Percentiles rank a stretch among this genome's conserved stretches.
phyloP scores from a whole-genome alignment of 2,113 vertebrate genomes.

The Microcebus jonahi region DNA sequence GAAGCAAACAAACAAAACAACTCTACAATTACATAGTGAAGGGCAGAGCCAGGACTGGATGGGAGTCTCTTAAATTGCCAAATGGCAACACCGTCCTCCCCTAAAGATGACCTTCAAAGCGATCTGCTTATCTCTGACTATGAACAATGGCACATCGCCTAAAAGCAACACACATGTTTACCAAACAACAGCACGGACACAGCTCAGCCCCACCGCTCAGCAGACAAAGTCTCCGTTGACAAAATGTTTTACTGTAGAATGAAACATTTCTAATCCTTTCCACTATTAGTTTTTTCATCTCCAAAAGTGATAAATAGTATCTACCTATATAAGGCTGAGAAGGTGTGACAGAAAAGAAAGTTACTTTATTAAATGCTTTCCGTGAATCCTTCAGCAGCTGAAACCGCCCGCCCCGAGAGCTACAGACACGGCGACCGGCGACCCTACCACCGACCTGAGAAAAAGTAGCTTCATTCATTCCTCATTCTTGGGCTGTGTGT shows the following conservation, averaged over 20 bases:
- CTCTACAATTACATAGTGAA: not conserved
- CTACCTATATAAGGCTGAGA: not conserved
- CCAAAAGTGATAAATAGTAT: not conserved
- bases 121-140: not conserved
- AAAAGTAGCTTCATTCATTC: not conserved
- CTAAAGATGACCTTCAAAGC: not conserved
- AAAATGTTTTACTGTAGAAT: not conserved
- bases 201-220: not conserved
- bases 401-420: not conserved
- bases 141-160: not conserved
- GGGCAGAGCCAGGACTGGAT: not conserved
- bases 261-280: not conserved
- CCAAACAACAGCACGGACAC: not conserved
- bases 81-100: not conserved
- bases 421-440: rapidly evolving
- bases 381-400: not conserved
- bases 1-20: not conserved
- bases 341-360: not conserved
- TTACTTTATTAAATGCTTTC: not conserved
- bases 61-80: not conserved
- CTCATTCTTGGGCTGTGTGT: not conserved
- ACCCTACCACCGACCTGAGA: not conserved
- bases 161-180: too few species aligned
- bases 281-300: not conserved
- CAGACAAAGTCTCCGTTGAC: not conserved